Evolutionary conservation across 2,797 vertebrate genomes (phyloP), one percentile per base, ranked within the genome.

Genomic region (Cottoperca gobio): DNA sequence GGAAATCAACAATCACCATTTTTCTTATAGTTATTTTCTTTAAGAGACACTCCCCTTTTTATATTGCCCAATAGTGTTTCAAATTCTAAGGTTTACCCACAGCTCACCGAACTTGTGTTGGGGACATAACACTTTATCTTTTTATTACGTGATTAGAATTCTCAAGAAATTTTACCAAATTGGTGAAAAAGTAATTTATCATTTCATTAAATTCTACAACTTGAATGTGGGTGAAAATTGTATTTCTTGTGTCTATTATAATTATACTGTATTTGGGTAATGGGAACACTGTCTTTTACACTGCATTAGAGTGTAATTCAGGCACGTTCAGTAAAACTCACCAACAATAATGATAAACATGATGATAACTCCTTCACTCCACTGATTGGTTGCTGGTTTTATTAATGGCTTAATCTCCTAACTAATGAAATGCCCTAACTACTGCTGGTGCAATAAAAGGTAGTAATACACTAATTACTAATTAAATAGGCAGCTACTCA

Each of bases 321-420:
- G 42, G 28, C 23, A 62, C 60, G 62, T 68, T 21, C 33, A 71
- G 50, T 67, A 74, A 77, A 82, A 76, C 54, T 31, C 81, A 39
- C 48, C 6, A 59, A 84, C 79, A 78, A 35, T 79, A 78, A 80
- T 70, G 74, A 82, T 82, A 81, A 84, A 81, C 81, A 73, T 19
- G 37, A 54, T 74, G 67, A 87, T 79, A 76, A 86, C 77, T 84
- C 70, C 53, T 69, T 59, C 12, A 73, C 76, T 69, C 59, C 76
- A 19, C 50, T 88, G 81, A 88, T 86, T 88, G 80, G 82, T 83
- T 85, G 85, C 82, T 84, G 73, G 53, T 84, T 83, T 83, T 88
- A 83, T 82, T 85, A 86, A 90, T 82, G 71, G 46, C 86, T 86
- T 88, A 78, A 89, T 91, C 83, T 88, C 72, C 77, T 73, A 82